Conservation (phyloP, 2,888 invertebrate species). For the Stenodema calcarata region DNA sequence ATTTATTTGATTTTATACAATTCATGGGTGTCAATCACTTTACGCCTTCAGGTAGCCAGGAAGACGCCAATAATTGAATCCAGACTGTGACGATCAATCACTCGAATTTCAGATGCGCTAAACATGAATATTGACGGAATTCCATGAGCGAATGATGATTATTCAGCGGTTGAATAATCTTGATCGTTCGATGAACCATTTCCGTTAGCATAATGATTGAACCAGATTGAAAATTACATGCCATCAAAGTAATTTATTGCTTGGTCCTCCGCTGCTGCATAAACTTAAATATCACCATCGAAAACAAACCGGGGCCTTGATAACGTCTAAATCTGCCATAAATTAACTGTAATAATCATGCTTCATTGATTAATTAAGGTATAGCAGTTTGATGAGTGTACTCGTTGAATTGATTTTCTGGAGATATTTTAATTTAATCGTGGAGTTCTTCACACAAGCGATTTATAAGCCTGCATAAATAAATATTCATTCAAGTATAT, state of each 20-base stretch:
- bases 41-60: no score
- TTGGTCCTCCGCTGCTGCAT: neutral
- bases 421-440: no score
- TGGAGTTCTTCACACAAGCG: no score
- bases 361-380: neutral
- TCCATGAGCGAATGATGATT: neutral
- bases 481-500: no score
- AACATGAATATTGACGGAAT: neutral
- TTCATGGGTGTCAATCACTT: no score
- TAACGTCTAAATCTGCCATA: neutral
- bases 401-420: neutral
- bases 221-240: slow-evolving; percentile 6
- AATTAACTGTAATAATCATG: neutral
- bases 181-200: no score
- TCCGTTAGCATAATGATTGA: neutral
- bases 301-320: neutral
- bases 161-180: neutral
- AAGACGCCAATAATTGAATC: no score
- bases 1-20: no score
- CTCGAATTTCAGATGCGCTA: no score
- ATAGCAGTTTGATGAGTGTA: neutral
- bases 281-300: neutral
- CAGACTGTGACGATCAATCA: no score
- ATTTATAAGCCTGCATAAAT: no score
- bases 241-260: slow-evolving; percentile 8